phyloP scores from a whole-genome alignment of 2,888 invertebrate genomes.

The Rapana venosa region DNA sequence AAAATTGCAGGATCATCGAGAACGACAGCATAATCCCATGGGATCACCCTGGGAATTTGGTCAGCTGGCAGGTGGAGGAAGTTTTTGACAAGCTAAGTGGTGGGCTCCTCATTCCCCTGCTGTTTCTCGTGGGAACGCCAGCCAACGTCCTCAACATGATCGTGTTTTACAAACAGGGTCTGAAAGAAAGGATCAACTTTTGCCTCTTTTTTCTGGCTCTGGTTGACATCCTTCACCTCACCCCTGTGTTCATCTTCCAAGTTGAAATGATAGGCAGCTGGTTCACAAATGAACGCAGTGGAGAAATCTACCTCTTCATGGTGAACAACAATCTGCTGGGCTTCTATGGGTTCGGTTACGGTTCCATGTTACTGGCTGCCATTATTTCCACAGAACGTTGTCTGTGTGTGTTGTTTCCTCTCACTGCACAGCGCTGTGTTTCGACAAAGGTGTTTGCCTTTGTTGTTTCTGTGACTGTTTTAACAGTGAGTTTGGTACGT shows the following conservation, averaged over 20 bases:
- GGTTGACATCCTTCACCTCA: background rate
- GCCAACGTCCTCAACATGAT: constrained; percentile 27
- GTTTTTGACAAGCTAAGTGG: background rate
- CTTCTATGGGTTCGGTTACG: constrained; percentile 31
- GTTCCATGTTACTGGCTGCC: constrained; percentile 18
- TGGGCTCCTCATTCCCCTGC: background rate
- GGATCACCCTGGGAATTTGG: constrained; percentile 12
- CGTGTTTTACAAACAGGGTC: constrained; percentile 25
- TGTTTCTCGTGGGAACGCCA: constrained; percentile 2
- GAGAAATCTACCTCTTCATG: constrained; percentile 11
- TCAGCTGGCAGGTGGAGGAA: constrained; percentile 9
- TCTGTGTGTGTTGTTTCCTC: constrained; percentile 32
- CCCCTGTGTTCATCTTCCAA: background rate
- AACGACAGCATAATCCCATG: background rate
- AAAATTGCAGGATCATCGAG: background rate
- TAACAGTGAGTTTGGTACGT: background rate
- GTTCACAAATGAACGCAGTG: constrained; percentile 24
- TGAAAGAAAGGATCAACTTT: constrained; percentile 2
- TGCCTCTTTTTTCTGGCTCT: background rate
- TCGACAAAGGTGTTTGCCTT: background rate
- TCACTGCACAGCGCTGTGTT: background rate
- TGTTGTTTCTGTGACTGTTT: background rate
- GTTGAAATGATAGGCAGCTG: background rate
- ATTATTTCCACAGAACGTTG: constrained; percentile 32
- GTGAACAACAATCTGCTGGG: constrained; percentile 35